Evolutionary conservation across 1,140 invertebrate genomes (phyloP).

Genomic region (Macrobrachium nipponense): DNA sequence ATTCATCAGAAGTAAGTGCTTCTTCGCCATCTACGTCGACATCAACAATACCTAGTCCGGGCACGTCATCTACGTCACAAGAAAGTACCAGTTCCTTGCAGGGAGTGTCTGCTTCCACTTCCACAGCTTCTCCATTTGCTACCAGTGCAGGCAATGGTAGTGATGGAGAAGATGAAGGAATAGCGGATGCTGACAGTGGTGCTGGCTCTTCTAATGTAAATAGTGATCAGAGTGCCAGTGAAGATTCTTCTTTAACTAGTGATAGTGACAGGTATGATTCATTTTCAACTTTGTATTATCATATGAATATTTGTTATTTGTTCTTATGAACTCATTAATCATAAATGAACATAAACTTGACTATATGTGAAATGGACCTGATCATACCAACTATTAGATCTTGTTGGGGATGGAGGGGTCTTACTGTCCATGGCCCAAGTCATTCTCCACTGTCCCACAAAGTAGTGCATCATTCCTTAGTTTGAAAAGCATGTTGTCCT

Average conservation of each 20-base stretch:
- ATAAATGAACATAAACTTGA: no score
- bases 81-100: not conserved
- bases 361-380: no score
- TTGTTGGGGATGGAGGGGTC: no score
- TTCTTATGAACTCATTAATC: no score
- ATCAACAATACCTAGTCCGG: constrained; percentile 9
- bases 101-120: not conserved
- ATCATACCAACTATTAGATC: no score
- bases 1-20: not conserved
- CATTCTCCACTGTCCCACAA: no score
- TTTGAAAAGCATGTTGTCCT: no score
- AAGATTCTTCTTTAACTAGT: constrained; percentile 80
- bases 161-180: constrained; percentile 66
- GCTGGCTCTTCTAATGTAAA: constrained; percentile 62
- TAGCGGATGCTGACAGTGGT: constrained; percentile 64
- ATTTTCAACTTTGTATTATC: constrained; percentile 47
- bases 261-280: constrained; percentile 76
- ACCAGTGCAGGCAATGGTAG: constrained; percentile 33
- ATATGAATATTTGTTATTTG: not conserved
- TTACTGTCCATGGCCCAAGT: no score
- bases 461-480: no score
- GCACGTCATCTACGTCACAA: constrained; percentile 19
- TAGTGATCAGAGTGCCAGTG: constrained; percentile 78
- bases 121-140: constrained; percentile 25
- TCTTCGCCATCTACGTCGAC: constrained; percentile 37